These are phyloP conservation scores for Coracopsis vasa DNA, from an alignment of 2,113 vertebrate species.

Conservation along the genomic window DNA sequence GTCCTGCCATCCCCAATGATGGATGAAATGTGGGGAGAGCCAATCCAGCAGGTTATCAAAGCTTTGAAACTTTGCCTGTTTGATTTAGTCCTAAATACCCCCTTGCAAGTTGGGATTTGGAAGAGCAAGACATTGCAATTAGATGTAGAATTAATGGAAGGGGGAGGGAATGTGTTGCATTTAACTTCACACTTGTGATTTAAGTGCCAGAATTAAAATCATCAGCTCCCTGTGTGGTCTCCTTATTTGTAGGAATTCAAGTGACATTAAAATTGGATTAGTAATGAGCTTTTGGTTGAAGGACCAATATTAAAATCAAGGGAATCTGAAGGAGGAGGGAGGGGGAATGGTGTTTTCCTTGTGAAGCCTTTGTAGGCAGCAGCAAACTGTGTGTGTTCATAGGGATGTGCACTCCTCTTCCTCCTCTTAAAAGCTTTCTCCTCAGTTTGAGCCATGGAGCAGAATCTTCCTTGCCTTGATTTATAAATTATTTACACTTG, in stretches of 20 bases:
- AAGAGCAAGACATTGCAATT: not conserved
- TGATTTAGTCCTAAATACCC: not conserved
- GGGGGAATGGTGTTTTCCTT: not conserved
- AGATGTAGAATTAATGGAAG: not conserved
- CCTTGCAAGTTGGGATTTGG: not conserved
- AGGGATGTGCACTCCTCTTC: not conserved
- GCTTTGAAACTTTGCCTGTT: not conserved
- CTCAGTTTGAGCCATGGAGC: not conserved
- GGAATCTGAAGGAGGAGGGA: not conserved
- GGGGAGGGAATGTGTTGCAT: not conserved
- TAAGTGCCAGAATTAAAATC: conserved; percentile 62
- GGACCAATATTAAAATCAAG: conserved; percentile 27
- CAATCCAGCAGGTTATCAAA: not conserved
- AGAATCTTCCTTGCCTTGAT: conserved; percentile 17
- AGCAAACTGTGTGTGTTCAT: not conserved
- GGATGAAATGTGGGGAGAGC: not conserved
- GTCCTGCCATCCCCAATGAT: not conserved
- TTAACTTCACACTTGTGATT: conserved; percentile 37
- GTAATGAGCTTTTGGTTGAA: conserved; percentile 53
- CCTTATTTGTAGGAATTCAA: conserved; percentile 37
- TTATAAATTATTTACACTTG: conserved; percentile 67
- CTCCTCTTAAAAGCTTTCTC: conserved; percentile 17
- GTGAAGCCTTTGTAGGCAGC: not conserved
- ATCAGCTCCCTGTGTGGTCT: conserved; percentile 58
- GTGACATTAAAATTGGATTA: conserved; percentile 56